These are phyloP conservation scores for Pangasius mekongensis DNA, from an alignment of 2,797 vertebrate species.

Conservation along the genomic window DNA sequence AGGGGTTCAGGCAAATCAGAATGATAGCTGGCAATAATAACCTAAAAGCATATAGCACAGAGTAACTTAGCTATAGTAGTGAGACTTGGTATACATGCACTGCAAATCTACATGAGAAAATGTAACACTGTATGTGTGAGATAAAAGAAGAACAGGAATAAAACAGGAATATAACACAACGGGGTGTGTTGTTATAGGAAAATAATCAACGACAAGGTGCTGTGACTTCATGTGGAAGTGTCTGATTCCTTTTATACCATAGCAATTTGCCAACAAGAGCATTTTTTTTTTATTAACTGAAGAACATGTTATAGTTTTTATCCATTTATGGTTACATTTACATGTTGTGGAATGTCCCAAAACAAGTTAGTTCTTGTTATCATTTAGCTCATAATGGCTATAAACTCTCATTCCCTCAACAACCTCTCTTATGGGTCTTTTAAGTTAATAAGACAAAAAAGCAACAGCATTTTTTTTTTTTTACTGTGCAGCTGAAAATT, in stretches of 20 bases:
- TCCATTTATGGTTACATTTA: background rate
- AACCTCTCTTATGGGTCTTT: background rate
- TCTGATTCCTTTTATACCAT: background rate
- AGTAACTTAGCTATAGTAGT: background rate
- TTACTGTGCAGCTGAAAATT: background rate
- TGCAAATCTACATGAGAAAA: background rate
- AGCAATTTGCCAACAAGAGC: background rate
- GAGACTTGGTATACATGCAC: background rate
- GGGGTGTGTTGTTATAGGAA: background rate
- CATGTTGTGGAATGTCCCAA: background rate
- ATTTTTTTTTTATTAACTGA: background rate
- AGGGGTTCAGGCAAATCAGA: background rate
- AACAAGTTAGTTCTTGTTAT: background rate
- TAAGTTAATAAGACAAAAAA: background rate
- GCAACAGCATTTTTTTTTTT: background rate
- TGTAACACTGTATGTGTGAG: background rate
- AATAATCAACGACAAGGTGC: background rate
- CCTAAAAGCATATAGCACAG: background rate
- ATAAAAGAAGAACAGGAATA: background rate
- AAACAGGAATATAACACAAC: background rate
- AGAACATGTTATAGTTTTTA: background rate
- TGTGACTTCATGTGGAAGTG: background rate
- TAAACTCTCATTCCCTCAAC: background rate
- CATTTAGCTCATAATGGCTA: background rate
- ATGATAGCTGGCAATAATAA: background rate